These are phyloP conservation scores for Podarcis cretensis DNA, from an alignment of 2,113 vertebrate genomes.

Conservation along the genomic window DNA sequence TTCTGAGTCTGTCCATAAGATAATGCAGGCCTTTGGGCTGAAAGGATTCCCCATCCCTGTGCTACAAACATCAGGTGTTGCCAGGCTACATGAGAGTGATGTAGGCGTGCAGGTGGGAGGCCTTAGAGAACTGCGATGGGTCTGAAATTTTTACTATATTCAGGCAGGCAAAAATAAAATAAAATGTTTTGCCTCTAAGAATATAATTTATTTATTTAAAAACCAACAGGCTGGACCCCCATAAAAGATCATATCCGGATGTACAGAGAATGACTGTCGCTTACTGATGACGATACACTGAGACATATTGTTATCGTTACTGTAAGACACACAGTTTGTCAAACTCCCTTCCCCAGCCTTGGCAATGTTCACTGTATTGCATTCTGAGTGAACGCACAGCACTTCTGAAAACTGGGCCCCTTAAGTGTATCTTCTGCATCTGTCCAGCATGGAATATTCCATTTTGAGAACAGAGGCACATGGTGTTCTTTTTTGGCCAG, in stretches of 20 bases:
- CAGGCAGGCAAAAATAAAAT: background rate
- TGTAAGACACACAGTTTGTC: background rate
- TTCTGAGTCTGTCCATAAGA: no score
- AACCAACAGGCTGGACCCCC: no score
- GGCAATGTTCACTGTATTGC: background rate
- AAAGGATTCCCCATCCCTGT: background rate
- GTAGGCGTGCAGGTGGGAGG: background rate
- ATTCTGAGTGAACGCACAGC: background rate
- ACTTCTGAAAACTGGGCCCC: background rate
- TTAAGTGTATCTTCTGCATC: background rate
- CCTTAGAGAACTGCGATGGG: background rate
- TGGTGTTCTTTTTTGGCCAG: background rate
- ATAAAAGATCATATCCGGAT: no score
- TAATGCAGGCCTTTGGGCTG: no score
- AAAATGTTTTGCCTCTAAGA: background rate
- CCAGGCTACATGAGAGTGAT: background rate
- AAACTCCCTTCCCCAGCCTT: no score
- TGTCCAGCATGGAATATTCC: background rate
- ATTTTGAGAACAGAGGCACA: background rate
- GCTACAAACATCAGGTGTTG: background rate
- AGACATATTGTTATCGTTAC: background rate
- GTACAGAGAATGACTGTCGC: no score
- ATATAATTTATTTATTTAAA: background rate
- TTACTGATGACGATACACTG: no score
- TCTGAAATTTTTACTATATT: background rate